Evolutionary conservation across 2,888 invertebrate genomes (phyloP), one percentile per base, ranked within the genome.

Genomic region (Megamerina dolium): DNA sequence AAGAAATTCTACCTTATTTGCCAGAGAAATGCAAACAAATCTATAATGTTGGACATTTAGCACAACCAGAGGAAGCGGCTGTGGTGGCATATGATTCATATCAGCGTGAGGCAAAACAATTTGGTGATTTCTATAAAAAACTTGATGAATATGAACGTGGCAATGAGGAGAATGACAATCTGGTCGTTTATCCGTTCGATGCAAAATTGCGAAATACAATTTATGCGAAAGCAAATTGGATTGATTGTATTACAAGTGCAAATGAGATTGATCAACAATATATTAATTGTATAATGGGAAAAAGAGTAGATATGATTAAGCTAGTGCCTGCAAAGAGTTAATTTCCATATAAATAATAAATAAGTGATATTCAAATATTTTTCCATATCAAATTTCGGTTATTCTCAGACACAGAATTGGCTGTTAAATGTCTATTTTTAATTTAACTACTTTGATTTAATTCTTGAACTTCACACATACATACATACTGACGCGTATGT

Each of bases 311-410:
- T 16, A 13, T 32, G 12, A 12, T 32, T n/a, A 16, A 13, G 53
- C 43, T 47, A 57, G 53, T 48, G 48, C 59, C 62, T 61, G 63
- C 52, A 59, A n/a, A n/a, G n/a, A n/a, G n/a, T n/a, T n/a, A n/a
- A n/a, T n/a, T n/a, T n/a, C n/a, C n/a, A n/a, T n/a, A n/a, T n/a
- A n/a, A n/a, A n/a, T n/a, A n/a, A n/a, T n/a, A n/a, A n/a, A n/a
- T n/a, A n/a, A n/a, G n/a, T n/a, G n/a, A n/a, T n/a, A n/a, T n/a
- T n/a, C n/a, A n/a, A n/a, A n/a, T n/a, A n/a, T n/a, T n/a, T n/a
- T n/a, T n/a, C n/a, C n/a, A n/a, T n/a, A n/a, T n/a, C n/a, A n/a
- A n/a, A n/a, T n/a, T n/a, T n/a, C n/a, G n/a, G n/a, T n/a, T n/a
- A n/a, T n/a, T n/a, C n/a, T n/a, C n/a, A n/a, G n/a, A n/a, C n/a